Conservation (phyloP, 2,888 invertebrate genomes). For the Meta bourneti region DNA sequence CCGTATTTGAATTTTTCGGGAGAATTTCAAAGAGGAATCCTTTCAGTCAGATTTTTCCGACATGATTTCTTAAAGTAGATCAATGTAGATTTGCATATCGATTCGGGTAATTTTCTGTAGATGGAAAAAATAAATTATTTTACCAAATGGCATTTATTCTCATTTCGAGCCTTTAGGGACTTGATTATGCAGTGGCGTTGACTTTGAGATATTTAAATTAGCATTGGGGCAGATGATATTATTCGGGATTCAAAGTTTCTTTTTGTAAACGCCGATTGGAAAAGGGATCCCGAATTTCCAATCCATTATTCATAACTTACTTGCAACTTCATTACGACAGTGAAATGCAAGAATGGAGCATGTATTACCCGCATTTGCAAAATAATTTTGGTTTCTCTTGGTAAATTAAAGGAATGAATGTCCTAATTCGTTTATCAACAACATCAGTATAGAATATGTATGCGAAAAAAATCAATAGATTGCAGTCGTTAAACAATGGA, state of each 20-base stretch:
- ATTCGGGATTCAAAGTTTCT: background rate
- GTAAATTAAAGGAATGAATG: background rate
- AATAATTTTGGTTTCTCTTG: background rate
- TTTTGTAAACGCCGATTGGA: background rate
- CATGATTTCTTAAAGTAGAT: background rate
- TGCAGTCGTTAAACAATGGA: no score
- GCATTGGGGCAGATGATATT: background rate
- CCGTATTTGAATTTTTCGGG: constrained; percentile 46
- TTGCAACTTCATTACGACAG: background rate
- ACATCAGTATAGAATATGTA: no score
- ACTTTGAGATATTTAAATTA: background rate
- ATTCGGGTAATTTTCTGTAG: background rate
- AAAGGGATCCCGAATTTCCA: background rate
- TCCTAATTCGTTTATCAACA: no score
- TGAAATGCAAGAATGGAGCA: background rate
- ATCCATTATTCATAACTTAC: background rate
- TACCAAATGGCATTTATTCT: background rate
- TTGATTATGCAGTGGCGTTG: background rate
- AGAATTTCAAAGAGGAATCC: background rate
- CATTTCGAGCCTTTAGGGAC: background rate
- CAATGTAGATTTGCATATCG: background rate
- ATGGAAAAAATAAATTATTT: background rate
- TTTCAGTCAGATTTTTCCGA: background rate
- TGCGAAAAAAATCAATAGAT: no score
- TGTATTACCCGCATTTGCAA: background rate